Evolutionary conservation across 1,140 invertebrate species (phyloP).

Genomic region (Oncopeltus fasciatus): DNA sequence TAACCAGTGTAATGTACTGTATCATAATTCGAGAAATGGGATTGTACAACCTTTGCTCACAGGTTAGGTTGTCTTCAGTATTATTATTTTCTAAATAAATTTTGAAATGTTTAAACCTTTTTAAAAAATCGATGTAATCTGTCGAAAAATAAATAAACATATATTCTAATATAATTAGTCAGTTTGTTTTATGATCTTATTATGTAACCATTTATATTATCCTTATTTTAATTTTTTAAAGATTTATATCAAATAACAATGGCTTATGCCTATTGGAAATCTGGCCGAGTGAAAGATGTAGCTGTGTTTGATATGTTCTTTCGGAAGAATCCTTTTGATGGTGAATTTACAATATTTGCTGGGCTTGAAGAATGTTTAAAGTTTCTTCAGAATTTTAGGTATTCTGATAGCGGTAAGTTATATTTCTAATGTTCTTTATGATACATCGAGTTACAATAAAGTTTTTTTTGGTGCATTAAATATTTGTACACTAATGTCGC

Average conservation of each 20-base stretch:
- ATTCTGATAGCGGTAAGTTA: constrained; percentile 81
- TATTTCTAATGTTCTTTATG: too few relatives aligned
- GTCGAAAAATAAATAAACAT: constrained; percentile 28
- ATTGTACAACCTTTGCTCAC: constrained; percentile 66
- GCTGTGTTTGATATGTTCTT: constrained; percentile 98
- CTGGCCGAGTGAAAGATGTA: constrained; percentile 74
- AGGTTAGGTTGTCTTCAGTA: constrained; percentile 35
- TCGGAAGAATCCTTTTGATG: constrained; percentile 92
- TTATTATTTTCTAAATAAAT: not conserved
- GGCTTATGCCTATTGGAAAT: constrained; percentile 99
- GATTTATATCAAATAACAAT: constrained; percentile 98
- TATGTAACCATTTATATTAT: constrained; percentile 6
- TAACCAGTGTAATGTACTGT: not conserved
- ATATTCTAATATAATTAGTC: not conserved
- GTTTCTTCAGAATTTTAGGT: constrained; percentile 89
- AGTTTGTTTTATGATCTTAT: constrained; percentile 6
- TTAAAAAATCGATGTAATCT: not conserved
- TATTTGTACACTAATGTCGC: too few relatives aligned
- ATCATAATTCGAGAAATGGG: constrained; percentile 37
- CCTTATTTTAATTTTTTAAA: constrained; percentile 33
- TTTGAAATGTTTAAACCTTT: not conserved
- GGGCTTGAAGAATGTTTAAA: constrained; percentile 94
- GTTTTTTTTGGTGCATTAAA: too few relatives aligned
- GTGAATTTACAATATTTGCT: constrained; percentile 97
- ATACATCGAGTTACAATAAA: too few relatives aligned